Conservation (phyloP, 2,888 invertebrate species). For the Synergus umbraculus region DNA sequence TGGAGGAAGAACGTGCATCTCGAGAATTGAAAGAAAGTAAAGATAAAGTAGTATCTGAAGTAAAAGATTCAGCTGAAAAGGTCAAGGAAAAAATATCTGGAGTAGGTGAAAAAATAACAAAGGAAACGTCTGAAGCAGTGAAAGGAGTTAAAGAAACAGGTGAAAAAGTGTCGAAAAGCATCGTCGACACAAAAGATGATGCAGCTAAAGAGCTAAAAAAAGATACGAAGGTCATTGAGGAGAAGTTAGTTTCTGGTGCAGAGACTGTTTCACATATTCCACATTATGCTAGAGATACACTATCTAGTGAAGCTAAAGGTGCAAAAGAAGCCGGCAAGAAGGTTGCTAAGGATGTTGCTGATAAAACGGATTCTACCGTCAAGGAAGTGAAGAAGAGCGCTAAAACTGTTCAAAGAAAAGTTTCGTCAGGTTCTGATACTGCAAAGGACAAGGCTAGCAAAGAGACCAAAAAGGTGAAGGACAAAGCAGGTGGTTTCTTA, state of each 20-base stretch:
- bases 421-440: conserved; percentile 46
- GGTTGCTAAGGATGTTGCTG: conserved; percentile 51
- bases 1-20: conserved; percentile 51
- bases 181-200: conserved; percentile 57
- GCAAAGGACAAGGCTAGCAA: conserved; percentile 52
- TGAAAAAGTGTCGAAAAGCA: conserved; percentile 57
- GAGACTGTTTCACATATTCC: conserved; percentile 33
- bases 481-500: conserved; percentile 58
- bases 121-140: conserved; percentile 60
- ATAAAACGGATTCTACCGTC: conserved; percentile 51
- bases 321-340: conserved; percentile 42
- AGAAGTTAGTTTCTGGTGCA: conserved; percentile 42
- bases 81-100: background rate
- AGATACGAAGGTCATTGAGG: conserved; percentile 42
- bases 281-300: conserved; percentile 40
- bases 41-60: conserved; percentile 50
- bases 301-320: conserved; percentile 42
- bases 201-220: conserved; percentile 33
- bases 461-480: conserved; percentile 58
- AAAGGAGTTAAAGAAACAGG: conserved; percentile 77
- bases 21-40: conserved; percentile 56
- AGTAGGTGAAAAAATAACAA: background rate
- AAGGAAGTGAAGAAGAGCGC: conserved; percentile 40
- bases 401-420: conserved; percentile 51
- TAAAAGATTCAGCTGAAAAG: conserved; percentile 51